Percentiles rank a stretch among this genome's conserved stretches.
These are phyloP conservation scores for Ceratina japonica DNA, from an alignment of 1,140 invertebrate genomes.

Conservation along the genomic window DNA sequence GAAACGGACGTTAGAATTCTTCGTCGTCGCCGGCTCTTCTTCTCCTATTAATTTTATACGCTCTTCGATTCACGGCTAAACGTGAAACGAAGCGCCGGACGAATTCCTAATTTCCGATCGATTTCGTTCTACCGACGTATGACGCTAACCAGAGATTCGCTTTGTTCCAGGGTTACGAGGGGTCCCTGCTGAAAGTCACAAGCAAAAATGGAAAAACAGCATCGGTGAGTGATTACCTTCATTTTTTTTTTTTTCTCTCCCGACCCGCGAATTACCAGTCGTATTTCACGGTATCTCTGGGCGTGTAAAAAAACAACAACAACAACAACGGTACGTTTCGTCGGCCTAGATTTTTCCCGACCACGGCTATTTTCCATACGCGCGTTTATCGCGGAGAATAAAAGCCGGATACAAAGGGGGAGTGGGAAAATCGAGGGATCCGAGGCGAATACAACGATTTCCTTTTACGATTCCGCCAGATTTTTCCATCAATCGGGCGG, in stretches of 20 bases:
- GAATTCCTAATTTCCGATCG: neutral
- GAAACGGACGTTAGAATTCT: no score
- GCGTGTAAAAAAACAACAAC: neutral
- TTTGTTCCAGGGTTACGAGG: slow-evolving; percentile 95
- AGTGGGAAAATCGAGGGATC: neutral
- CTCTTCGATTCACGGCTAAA: no score
- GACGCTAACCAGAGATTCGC: slow-evolving; percentile 64
- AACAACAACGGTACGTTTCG: slow-evolving; percentile 31
- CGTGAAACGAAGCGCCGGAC: no score
- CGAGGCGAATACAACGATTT: slow-evolving; percentile 25
- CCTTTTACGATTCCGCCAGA: slow-evolving; percentile 31
- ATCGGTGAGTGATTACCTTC: slow-evolving; percentile 88
- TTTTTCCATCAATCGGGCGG: slow-evolving; percentile 39
- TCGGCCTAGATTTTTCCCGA: slow-evolving; percentile 34
- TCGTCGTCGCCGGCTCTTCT: no score
- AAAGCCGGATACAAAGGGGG: neutral
- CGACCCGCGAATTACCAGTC: neutral
- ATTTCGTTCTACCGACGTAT: slow-evolving; percentile 2
- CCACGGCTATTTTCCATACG: slow-evolving; percentile 20
- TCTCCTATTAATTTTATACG: no score
- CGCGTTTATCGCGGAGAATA: slow-evolving; percentile 21
- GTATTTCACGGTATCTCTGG: slow-evolving; percentile 25
- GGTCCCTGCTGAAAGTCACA: slow-evolving; percentile 98
- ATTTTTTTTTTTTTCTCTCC: neutral
- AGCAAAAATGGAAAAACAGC: slow-evolving; percentile 99